Percentiles rank a stretch among this genome's conserved stretches.
Conservation (phyloP, 2,888 invertebrate species). For the Agrochola lychnidis region DNA sequence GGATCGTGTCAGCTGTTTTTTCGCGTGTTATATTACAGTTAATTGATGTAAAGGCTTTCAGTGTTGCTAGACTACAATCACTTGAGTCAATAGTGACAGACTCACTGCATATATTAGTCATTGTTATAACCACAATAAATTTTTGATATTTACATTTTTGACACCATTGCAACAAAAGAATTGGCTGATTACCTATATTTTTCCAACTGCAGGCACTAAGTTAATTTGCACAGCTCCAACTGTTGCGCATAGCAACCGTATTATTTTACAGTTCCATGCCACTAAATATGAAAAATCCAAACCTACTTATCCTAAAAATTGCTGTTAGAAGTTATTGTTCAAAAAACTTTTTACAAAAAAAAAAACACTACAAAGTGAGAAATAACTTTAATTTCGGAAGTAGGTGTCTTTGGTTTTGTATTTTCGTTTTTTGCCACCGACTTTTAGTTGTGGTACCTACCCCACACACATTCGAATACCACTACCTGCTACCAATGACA, state of each 20-base stretch:
- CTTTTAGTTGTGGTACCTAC: too few relatives aligned
- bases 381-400: too few relatives aligned
- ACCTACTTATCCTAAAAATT: neutral
- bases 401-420: too few relatives aligned
- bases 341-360: too few relatives aligned
- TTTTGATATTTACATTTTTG: slow-evolving; percentile 33
- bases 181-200: slow-evolving; percentile 17
- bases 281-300: neutral
- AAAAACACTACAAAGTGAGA: too few relatives aligned
- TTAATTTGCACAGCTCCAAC: slow-evolving; percentile 15
- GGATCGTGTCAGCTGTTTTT: slow-evolving; percentile 49
- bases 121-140: slow-evolving; percentile 14
- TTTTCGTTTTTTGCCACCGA: too few relatives aligned
- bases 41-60: slow-evolving; percentile 31
- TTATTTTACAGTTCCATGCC: neutral
- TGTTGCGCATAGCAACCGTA: slow-evolving; percentile 6
- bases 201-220: slow-evolving; percentile 18
- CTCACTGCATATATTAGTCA: slow-evolving; percentile 35
- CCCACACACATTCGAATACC: too few relatives aligned
- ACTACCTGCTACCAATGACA: too few relatives aligned
- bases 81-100: slow-evolving; percentile 43
- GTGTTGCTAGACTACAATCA: slow-evolving; percentile 32
- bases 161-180: slow-evolving; percentile 24
- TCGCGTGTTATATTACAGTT: slow-evolving; percentile 33
- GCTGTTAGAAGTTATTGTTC: neutral